Conservation (phyloP, 2,888 invertebrate genomes). For the Caenorhabditis zanzibari region DNA sequence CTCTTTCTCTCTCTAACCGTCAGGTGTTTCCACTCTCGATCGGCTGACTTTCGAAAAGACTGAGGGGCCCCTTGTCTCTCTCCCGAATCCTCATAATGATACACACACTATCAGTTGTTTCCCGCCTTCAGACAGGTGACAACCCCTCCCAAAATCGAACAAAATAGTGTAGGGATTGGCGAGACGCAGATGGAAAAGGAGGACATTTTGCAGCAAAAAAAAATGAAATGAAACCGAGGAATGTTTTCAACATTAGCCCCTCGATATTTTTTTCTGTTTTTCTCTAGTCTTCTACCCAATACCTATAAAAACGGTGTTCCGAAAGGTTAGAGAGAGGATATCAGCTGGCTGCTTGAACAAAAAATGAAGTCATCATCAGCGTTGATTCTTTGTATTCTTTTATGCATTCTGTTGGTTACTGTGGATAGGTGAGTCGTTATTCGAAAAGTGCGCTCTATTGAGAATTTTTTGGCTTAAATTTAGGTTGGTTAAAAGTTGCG, state of each 20-base stretch:
- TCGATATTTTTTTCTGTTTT: not conserved
- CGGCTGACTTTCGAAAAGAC: conserved; percentile 35
- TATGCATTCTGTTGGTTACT: conserved; percentile 40
- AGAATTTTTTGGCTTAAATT: not conserved
- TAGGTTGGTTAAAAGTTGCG: too few species aligned
- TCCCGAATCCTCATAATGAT: conserved; percentile 12
- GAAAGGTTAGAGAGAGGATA: conserved; percentile 8
- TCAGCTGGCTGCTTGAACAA: not conserved
- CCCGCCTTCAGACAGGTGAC: conserved; percentile 50
- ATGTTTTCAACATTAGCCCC: conserved; percentile 59
- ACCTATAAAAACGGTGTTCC: conserved; percentile 24
- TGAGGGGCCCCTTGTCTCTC: conserved; percentile 3
- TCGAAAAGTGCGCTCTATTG: conserved; percentile 4
- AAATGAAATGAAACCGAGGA: conserved; percentile 46
- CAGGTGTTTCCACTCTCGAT: conserved; percentile 51
- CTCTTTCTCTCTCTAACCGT: too few species aligned
- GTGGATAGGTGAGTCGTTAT: conserved; percentile 49
- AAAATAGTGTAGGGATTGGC: not conserved
- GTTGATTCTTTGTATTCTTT: conserved; percentile 13
- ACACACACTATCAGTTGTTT: conserved; percentile 31
- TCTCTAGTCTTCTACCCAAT: conserved; percentile 3
- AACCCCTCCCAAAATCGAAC: not conserved
- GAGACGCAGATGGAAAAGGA: conserved; percentile 30
- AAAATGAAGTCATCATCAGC: conserved; percentile 36
- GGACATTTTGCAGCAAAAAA: conserved; percentile 35